Base-by-base conservation (phyloP, 1,140 invertebrate species). In the Battus philenor region DNA sequence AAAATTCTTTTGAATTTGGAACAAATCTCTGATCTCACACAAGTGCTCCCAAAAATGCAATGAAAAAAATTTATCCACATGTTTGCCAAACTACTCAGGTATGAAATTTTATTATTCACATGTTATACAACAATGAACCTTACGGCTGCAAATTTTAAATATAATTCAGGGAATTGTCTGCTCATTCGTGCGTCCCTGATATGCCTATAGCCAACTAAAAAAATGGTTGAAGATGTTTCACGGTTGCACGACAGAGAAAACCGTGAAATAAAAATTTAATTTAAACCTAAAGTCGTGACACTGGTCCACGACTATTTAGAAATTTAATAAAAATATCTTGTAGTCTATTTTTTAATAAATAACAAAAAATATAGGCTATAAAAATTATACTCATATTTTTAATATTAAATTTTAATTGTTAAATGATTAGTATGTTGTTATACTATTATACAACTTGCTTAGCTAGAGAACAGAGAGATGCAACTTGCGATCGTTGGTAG, bases 21-120 rank as follows among this genome's bases (percentile, higher is more conserved):
- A n/a, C n/a, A n/a, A n/a, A n/a, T n/a, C n/a, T n/a, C n/a, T 27
- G 38, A 41, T 41, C 38, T 2, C 12, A 6, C 24, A 27, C 22
- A 24, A 33, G 13, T 33, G 20, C 24, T 15, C n/a, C 10, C 24
- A 41, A 41, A 41, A 41, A 41, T 41, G 38, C 38, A 16, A 9
- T 4, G 3, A 41, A 29, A 41, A 41, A 41, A 41, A 9, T 12
- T 26, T 10, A 39, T 11, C 36, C 22, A 10, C 13, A 27, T 12
- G 8, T 41, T 15, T 27, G 15, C 24, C n/a, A 29, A 39, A 26
- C 1, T 39, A 26, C 12, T 12, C 38, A 41, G 38, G 38, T 41
- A 41, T 22, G 16, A 27, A 29, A 13, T 10, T n/a, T n/a, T 7
- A n/a, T 10, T 10, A 24, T 13, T 9, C n/a, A 9, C 9, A n/a